phyloP scores from a whole-genome alignment of 1,140 invertebrate species.

The Geopemphigus sp. region DNA sequence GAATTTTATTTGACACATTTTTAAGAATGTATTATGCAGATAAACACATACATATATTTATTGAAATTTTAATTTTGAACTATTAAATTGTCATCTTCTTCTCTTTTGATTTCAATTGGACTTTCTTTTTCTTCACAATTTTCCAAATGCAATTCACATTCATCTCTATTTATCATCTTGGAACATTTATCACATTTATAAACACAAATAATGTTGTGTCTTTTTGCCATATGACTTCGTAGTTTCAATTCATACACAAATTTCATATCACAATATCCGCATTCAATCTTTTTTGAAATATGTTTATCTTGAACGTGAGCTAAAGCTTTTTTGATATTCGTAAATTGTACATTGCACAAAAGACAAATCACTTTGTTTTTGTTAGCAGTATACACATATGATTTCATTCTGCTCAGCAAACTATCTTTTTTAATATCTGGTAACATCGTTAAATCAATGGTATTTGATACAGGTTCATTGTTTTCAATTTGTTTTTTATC shows the following conservation, averaged over 20 bases:
- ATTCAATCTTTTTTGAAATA: constrained; percentile 11
- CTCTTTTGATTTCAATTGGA: constrained; percentile 15
- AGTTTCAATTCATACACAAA: constrained; percentile 41
- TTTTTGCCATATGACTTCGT: constrained; percentile 42
- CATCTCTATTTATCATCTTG: constrained; percentile 40
- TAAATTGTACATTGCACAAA: constrained; percentile 27
- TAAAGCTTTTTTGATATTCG: constrained; percentile 30
- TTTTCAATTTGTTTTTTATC: background rate
- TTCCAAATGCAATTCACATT: constrained; percentile 6
- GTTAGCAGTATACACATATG: background rate
- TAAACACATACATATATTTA: background rate
- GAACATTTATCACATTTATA: constrained; percentile 39
- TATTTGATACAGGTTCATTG: background rate
- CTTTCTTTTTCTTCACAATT: constrained; percentile 9
- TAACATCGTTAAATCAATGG: constrained; percentile 18
- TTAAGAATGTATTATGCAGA: too few relatives aligned
- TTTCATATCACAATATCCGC: constrained; percentile 42
- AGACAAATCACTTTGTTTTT: constrained; percentile 25
- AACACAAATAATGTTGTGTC: constrained; percentile 27
- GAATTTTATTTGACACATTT: background rate
- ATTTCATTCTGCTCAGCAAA: constrained; percentile 22
- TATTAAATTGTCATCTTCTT: background rate
- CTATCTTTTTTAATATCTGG: constrained; percentile 34
- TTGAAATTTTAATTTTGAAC: background rate
- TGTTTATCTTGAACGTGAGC: constrained; percentile 41